Evolutionary conservation across 1,140 invertebrate species (phyloP).

Genomic region (Drosophila auraria): DNA sequence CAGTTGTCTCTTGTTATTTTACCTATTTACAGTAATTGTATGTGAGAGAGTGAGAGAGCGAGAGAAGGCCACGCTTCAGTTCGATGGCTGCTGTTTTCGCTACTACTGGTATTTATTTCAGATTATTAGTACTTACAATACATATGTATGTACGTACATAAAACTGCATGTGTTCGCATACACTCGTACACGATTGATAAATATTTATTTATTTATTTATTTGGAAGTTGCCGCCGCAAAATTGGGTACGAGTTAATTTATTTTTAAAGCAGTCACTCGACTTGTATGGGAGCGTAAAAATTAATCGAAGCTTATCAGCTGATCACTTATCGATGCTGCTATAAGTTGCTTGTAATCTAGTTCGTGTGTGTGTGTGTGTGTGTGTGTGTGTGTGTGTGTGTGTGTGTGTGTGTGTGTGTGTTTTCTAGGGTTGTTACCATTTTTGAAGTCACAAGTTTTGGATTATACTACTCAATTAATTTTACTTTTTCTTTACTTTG

Average conservation of each 20-base stretch:
- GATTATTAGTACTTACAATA: constrained; percentile 22
- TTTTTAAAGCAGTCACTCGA: constrained; percentile 32
- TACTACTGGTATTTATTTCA: constrained; percentile 24
- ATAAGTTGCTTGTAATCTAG: background rate
- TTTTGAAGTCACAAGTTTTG: background rate
- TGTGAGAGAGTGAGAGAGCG: constrained; percentile 25
- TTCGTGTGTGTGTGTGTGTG: background rate
- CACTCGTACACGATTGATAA: constrained; percentile 18
- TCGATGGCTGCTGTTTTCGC: constrained; percentile 25
- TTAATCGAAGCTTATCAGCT: constrained; percentile 36
- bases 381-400: constrained; percentile 1
- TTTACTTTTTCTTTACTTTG: too few relatives aligned
- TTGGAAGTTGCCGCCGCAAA: constrained; percentile 27
- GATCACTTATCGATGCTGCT: constrained; percentile 21
- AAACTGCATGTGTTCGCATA: constrained; percentile 3
- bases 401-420: background rate
- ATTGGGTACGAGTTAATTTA: constrained; percentile 43
- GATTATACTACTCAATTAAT: too few relatives aligned
- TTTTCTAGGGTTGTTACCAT: constrained; percentile 13
- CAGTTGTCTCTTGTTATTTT: constrained; percentile 69
- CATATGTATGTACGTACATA: constrained; percentile 16
- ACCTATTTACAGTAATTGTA: constrained; percentile 82
- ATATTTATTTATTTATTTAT: constrained; percentile 13
- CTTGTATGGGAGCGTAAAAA: constrained; percentile 25
- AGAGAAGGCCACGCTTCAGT: constrained; percentile 51